Conservation (phyloP, 30 jellyfish, hydroid and myxozoan genomes). For the Aurelia aurita region DNA sequence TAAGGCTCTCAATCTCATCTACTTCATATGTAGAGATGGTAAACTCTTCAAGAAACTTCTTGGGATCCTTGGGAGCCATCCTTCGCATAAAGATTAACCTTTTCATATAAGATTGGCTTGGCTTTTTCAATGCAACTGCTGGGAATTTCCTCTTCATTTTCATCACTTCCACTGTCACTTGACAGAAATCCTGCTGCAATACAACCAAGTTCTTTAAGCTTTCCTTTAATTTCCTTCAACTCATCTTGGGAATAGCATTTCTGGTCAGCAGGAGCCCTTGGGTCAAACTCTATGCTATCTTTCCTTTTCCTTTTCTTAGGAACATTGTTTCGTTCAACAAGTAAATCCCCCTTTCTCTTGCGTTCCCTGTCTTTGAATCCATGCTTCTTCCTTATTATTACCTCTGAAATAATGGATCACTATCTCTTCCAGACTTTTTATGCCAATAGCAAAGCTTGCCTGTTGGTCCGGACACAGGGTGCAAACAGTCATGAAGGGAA, state of each 20-base stretch:
- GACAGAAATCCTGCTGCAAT: too few relatives aligned
- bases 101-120: constrained; percentile 19
- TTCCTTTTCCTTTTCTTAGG: neutral
- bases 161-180: constrained; percentile 8
- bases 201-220: neutral
- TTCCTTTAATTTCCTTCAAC: constrained; percentile 5
- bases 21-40: neutral
- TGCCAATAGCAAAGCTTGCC: constrained; percentile 3
- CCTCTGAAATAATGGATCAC: constrained; percentile 21
- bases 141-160: constrained; percentile 2
- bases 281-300: constrained; percentile 8
- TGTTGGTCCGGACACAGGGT: constrained; percentile 11
- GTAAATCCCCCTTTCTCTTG: neutral
- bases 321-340: neutral
- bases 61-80: neutral
- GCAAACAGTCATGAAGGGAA: constrained; percentile 21
- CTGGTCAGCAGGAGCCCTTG: constrained; percentile 19
- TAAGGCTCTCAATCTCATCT: constrained; percentile 9
- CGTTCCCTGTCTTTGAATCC: constrained; percentile 11
- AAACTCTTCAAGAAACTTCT: constrained; percentile 7
- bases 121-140: neutral
- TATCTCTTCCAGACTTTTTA: constrained; percentile 5
- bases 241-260: neutral
- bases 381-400: neutral
- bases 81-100: constrained; percentile 12